Evolutionary conservation across 2,113 vertebrate genomes (phyloP), one percentile per base, ranked within the genome.

Genomic region (Calyptommatus sinebrachiatus): DNA sequence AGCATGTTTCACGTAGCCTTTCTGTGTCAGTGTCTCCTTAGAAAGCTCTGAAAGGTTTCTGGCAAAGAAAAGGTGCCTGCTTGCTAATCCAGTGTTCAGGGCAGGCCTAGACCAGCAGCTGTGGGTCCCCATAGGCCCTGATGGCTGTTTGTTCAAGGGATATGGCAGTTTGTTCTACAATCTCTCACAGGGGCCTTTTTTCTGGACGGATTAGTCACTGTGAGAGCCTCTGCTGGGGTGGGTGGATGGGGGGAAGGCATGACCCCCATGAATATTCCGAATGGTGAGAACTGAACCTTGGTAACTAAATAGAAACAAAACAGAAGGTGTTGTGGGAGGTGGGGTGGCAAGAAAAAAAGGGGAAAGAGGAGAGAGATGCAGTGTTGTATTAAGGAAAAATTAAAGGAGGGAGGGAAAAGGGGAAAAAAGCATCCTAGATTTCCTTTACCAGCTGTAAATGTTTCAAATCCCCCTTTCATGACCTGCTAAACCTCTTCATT

Each of bases 81-180:
- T 5, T 21, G 24, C 28, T 89, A 89, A 86, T 90, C 91, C 73
- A 2, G 71, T 10, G 57, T 41, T 4, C n/a, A 1, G 14, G 50
- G 62, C 22, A 57, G 14, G 65, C 35, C 76, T 26, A 26, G 1
- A 66, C 74, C 7, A 0, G 89, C 90, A 91, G 89, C 91, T 90
- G 89, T 22, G 22, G 79, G 80, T 80, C 86, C 83, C 22, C 2
- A 26, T n/a, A 18, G 73, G 65, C 73, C 73, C 73, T 35, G 6
- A 21, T 5, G 75, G 83, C 88, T 92, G 88, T 89, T 92, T 91
- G 90, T 90, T 86, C 86, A 90, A 91, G 89, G 91, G 91, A 92
- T 91, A 87, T 84, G 84, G 81, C 88, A 88, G 84, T 87, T 92
- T 24, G 73, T 86, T 91, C 90, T 89, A 89, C 89, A 88, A 84